A percentile compares a stretch with the other conserved stretches of the same genome.
phyloP scores from a whole-genome alignment of 2,888 invertebrate genomes.

The Eustalomyia histrio region DNA sequence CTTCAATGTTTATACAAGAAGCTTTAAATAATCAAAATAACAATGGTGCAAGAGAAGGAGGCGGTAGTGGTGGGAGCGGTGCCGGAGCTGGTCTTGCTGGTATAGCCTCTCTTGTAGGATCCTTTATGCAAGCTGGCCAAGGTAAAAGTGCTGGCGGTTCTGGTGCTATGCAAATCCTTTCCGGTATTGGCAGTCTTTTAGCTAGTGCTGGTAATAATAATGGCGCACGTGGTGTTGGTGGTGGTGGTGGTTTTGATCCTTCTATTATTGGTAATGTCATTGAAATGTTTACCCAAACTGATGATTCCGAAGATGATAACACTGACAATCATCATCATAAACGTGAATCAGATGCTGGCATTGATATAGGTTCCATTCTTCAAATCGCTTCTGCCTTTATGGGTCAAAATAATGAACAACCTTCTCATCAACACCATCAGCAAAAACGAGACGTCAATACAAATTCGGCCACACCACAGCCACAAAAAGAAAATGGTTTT shows the following conservation, averaged over 20 bases:
- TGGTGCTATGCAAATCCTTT: slow-evolving; percentile 78
- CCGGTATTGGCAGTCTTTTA: slow-evolving; percentile 77
- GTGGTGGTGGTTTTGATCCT: slow-evolving; percentile 81
- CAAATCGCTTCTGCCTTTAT: slow-evolving; percentile 82
- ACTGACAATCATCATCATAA: slow-evolving; percentile 64
- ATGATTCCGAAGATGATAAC: slow-evolving; percentile 63
- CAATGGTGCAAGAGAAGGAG: slow-evolving; percentile 79
- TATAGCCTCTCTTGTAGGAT: slow-evolving; percentile 84
- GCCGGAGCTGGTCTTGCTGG: slow-evolving; percentile 78
- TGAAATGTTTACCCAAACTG: slow-evolving; percentile 80
- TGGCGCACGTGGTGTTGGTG: slow-evolving; percentile 69
- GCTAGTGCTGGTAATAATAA: slow-evolving; percentile 75
- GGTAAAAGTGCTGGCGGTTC: slow-evolving; percentile 69
- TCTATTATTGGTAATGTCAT: slow-evolving; percentile 82
- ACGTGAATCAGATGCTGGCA: slow-evolving; percentile 75
- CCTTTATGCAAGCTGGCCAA: slow-evolving; percentile 83
- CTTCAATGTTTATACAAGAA: slow-evolving; percentile 85
- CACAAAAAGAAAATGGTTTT: slow-evolving; percentile 70
- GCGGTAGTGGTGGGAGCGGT: slow-evolving; percentile 78
- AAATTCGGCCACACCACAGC: slow-evolving; percentile 52
- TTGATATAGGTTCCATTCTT: slow-evolving; percentile 81
- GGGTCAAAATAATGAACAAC: slow-evolving; percentile 75
- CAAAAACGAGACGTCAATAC: slow-evolving; percentile 70
- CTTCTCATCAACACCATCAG: slow-evolving; percentile 72
- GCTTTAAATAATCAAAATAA: slow-evolving; percentile 79